Evolutionary conservation across 2,113 vertebrate species (phyloP).

Genomic region (Orthonyx spaldingii): DNA sequence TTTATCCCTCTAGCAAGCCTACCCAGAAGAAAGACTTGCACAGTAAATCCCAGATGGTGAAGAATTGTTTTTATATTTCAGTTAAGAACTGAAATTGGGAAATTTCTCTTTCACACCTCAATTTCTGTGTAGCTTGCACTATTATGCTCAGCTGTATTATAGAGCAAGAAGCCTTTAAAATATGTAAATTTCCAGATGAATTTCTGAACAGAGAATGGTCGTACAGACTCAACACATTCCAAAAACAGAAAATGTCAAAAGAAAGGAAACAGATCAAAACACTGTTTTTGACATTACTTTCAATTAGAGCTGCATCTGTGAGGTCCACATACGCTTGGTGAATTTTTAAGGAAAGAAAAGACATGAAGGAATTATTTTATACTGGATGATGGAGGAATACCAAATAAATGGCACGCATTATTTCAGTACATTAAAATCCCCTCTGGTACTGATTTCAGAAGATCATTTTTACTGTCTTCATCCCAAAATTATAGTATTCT

Average conservation of each 20-base stretch:
- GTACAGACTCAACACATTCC: conserved; percentile 51
- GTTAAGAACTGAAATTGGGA: conserved; percentile 41
- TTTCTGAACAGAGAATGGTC: conserved; percentile 40
- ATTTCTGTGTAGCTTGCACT: conserved; percentile 52
- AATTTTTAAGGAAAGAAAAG: conserved; percentile 57
- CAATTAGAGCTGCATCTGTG: conserved; percentile 68
- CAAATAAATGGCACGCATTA: conserved; percentile 32
- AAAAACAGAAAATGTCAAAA: conserved; percentile 59
- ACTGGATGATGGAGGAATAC: conserved; percentile 45
- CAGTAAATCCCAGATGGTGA: conserved; percentile 29
- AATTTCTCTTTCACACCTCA: conserved; percentile 45
- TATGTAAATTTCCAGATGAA: conserved; percentile 52
- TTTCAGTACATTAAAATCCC: conserved; percentile 24
- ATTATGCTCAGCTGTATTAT: conserved; percentile 41
- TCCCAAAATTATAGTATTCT: background rate
- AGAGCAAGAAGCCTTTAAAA: conserved; percentile 44
- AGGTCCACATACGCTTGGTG: conserved; percentile 60
- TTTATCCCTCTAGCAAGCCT: conserved; percentile 36
- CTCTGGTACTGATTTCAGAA: conserved; percentile 25
- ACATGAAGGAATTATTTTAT: conserved; percentile 47
- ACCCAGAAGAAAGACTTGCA: background rate
- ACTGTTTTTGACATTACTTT: conserved; percentile 63
- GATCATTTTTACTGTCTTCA: background rate
- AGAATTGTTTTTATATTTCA: conserved; percentile 53
- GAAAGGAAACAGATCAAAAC: conserved; percentile 61